A percentile compares a stretch with the other conserved stretches of the same genome.
Conservation (phyloP, 37 sponge, comb jelly and placozoan genomes). For the Axinella damicornis region DNA sequence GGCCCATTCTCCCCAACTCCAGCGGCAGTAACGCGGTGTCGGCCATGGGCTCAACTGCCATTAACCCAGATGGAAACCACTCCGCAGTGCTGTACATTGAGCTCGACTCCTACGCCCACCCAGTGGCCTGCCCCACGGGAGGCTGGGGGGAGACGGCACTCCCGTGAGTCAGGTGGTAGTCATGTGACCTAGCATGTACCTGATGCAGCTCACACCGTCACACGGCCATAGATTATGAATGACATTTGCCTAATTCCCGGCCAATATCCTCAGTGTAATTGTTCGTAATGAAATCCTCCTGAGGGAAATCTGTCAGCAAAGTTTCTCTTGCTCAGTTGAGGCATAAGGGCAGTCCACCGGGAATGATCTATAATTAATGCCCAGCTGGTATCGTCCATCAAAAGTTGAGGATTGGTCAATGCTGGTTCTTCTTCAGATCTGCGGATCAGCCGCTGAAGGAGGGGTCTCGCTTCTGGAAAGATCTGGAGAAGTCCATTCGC, state of each 20-base stretch:
- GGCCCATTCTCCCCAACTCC: conserved; percentile 63
- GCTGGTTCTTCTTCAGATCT: too few species aligned
- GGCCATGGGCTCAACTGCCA: conserved; percentile 80
- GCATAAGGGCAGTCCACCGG: too few species aligned
- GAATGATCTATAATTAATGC: too few species aligned
- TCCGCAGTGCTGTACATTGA: conserved; percentile 82
- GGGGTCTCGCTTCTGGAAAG: conserved; percentile 26
- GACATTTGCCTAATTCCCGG: too few species aligned
- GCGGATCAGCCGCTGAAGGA: not conserved
- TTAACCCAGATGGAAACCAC: conserved; percentile 85
- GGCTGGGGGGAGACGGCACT: conserved; percentile 57
- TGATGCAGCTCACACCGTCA: too few species aligned
- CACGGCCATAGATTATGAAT: too few species aligned
- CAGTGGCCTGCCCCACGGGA: conserved; percentile 86
- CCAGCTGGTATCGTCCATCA: too few species aligned
- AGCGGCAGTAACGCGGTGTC: conserved; percentile 35
- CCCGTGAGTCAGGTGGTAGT: conserved; percentile 21
- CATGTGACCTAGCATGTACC: not conserved
- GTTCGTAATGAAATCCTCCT: too few species aligned
- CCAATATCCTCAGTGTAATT: too few species aligned
- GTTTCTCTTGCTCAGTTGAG: too few species aligned
- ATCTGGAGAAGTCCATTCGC: conserved; percentile 55
- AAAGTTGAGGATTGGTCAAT: too few species aligned
- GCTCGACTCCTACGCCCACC: conserved; percentile 87
- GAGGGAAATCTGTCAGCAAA: too few species aligned